Percentiles rank a stretch among this genome's conserved stretches.
These are phyloP conservation scores for Acheta domesticus DNA, from an alignment of 2,888 invertebrate genomes.

Conservation along the genomic window DNA sequence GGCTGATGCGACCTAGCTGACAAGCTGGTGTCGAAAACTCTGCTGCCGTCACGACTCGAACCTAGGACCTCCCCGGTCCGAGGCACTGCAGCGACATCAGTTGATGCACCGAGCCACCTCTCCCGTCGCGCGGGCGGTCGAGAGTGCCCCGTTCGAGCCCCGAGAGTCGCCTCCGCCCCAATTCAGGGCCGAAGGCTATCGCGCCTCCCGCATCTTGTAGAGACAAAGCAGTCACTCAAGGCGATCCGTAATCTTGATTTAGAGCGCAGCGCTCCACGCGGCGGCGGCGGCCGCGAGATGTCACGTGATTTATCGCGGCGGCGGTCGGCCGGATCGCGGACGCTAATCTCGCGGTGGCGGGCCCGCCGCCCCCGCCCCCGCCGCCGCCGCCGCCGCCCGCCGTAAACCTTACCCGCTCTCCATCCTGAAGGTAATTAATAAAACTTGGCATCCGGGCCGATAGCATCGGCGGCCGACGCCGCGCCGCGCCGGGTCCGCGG, in stretches of 20 bases:
- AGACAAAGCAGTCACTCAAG: constrained; percentile 23
- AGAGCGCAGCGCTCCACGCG: constrained; percentile 24
- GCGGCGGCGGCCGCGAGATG: constrained; percentile 19
- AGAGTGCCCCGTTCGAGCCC: not conserved
- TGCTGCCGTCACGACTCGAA: too few relatives aligned
- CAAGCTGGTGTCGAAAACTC: too few relatives aligned
- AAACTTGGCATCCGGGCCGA: constrained; percentile 27
- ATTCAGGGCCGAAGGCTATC: not conserved
- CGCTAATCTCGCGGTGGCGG: constrained; percentile 27
- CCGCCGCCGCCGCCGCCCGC: not conserved
- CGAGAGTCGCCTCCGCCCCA: constrained; percentile 5
- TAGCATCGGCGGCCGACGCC: constrained; percentile 8
- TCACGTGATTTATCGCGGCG: constrained; percentile 33
- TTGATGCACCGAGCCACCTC: too few relatives aligned
- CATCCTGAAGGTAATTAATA: constrained; percentile 28
- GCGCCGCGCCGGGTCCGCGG: not conserved
- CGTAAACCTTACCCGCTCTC: constrained; percentile 26
- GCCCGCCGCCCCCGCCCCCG: not conserved
- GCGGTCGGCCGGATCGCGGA: constrained; percentile 25
- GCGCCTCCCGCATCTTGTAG: constrained; percentile 8
- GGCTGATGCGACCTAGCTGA: too few relatives aligned
- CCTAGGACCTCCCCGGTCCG: too few relatives aligned
- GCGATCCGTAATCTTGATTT: constrained; percentile 34
- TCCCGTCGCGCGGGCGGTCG: too few relatives aligned
- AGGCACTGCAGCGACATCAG: too few relatives aligned